A percentile compares a stretch with the other conserved stretches of the same genome.
Conservation (phyloP, 2,113 vertebrate genomes). For the Heliornis fulica region DNA sequence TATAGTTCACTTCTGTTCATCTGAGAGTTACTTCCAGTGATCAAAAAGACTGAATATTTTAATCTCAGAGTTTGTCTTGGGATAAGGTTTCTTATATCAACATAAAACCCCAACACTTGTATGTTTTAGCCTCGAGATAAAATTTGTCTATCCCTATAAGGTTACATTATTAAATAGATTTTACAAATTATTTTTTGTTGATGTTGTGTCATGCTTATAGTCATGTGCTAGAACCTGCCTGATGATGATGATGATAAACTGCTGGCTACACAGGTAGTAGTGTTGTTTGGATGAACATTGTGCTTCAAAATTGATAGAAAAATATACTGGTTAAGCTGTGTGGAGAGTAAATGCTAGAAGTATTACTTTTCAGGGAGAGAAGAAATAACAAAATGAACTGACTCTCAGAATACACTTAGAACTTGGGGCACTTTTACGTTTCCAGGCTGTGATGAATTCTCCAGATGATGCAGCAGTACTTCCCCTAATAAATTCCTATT, state of each 20-base stretch:
- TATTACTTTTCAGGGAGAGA: not conserved
- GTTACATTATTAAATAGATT: not conserved
- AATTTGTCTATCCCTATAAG: not conserved
- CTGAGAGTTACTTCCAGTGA: not conserved
- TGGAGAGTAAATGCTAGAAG: not conserved
- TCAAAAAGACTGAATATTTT: not conserved
- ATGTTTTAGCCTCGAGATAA: not conserved
- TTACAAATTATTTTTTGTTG: not conserved
- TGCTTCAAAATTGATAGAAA: not conserved
- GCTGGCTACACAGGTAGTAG: not conserved
- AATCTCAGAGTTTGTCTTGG: not conserved
- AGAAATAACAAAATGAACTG: not conserved
- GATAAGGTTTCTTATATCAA: not conserved
- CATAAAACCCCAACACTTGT: not conserved
- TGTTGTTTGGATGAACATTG: not conserved
- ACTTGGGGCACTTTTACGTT: not conserved
- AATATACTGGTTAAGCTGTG: not conserved
- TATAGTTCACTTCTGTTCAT: not conserved
- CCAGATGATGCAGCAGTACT: constrained; percentile 19
- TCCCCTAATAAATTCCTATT: constrained; percentile 44
- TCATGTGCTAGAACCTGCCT: not conserved
- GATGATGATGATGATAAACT: not conserved
- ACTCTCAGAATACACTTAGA: not conserved
- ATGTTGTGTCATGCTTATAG: not conserved
- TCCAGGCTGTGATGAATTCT: constrained; percentile 33